These are phyloP conservation scores for Etheostoma cragini DNA, from an alignment of 2,113 vertebrate species.

Conservation along the genomic window DNA sequence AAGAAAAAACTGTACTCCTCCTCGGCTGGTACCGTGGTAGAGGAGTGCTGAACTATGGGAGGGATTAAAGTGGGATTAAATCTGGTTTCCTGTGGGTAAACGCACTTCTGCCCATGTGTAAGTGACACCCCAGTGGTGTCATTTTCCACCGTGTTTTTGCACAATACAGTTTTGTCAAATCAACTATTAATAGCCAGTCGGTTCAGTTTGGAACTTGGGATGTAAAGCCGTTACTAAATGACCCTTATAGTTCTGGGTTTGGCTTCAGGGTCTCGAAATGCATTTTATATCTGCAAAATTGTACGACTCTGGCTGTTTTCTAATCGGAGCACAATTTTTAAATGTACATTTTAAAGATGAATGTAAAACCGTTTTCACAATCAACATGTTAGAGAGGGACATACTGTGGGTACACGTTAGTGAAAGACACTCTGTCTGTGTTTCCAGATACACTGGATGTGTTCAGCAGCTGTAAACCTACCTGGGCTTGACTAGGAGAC, in stretches of 20 bases:
- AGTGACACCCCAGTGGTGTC: slow-evolving; percentile 58
- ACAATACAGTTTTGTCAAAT: slow-evolving; percentile 42
- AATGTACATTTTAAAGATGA: slow-evolving; percentile 53
- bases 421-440: slow-evolving; percentile 54
- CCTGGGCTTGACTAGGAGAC: slow-evolving; percentile 31
- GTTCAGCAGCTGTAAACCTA: slow-evolving; percentile 49
- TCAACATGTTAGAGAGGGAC: slow-evolving; percentile 50
- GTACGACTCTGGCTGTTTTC: slow-evolving; percentile 22
- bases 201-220: slow-evolving; percentile 22
- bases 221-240: slow-evolving; percentile 12
- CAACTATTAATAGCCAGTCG: slow-evolving; percentile 35
- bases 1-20: slow-evolving; percentile 90
- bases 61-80: slow-evolving; percentile 11
- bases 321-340: slow-evolving; percentile 31
- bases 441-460: slow-evolving; percentile 55
- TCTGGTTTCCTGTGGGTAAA: slow-evolving; percentile 46
- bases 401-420: slow-evolving; percentile 58
- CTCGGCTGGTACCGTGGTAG: slow-evolving; percentile 86
- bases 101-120: slow-evolving; percentile 73
- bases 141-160: slow-evolving; percentile 74
- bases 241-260: slow-evolving; percentile 32
- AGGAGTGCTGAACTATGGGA: slow-evolving; percentile 84
- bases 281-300: slow-evolving; percentile 20
- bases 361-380: slow-evolving; percentile 60
- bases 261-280: slow-evolving; percentile 39